Evolutionary conservation across 2,797 vertebrate species (phyloP).

Genomic region (Microhierax caerulescens): DNA sequence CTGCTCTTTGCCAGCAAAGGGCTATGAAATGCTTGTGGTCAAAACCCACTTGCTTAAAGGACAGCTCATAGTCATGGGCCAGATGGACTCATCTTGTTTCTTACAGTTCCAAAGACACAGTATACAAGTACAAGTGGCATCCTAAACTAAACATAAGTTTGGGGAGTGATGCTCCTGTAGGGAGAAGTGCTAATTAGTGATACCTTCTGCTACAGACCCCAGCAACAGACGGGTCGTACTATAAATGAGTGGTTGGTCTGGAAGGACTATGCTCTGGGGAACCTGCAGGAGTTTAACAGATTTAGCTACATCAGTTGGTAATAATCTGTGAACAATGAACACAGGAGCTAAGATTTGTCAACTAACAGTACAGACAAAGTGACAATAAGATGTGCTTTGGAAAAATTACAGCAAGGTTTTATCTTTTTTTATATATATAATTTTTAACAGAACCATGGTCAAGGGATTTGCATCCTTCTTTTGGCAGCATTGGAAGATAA

Average conservation of each 20-base stretch:
- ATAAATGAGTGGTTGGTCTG: slow-evolving; percentile 39
- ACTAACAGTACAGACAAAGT: neutral
- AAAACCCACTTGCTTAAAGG: neutral
- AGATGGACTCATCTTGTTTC: neutral
- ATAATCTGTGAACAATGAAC: neutral
- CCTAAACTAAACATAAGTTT: slow-evolving; percentile 35
- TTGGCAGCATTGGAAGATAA: neutral
- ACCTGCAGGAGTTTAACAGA: neutral
- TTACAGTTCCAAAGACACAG: neutral
- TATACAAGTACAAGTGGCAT: neutral
- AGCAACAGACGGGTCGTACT: slow-evolving; percentile 32
- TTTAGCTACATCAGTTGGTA: slow-evolving; percentile 28
- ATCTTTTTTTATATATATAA: neutral
- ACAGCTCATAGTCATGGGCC: neutral
- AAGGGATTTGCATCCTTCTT: neutral
- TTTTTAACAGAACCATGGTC: neutral
- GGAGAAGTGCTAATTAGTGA: slow-evolving; percentile 26
- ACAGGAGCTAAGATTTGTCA: neutral
- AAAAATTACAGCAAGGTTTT: neutral
- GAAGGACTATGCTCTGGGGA: slow-evolving; percentile 46
- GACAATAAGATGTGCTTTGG: neutral
- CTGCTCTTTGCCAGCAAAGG: neutral
- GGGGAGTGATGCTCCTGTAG: neutral
- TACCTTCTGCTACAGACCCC: slow-evolving; percentile 49
- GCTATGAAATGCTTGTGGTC: rapidly evolving